Conservation (phyloP, 2,113 vertebrate species). For the Psittacula cyanocephala region DNA sequence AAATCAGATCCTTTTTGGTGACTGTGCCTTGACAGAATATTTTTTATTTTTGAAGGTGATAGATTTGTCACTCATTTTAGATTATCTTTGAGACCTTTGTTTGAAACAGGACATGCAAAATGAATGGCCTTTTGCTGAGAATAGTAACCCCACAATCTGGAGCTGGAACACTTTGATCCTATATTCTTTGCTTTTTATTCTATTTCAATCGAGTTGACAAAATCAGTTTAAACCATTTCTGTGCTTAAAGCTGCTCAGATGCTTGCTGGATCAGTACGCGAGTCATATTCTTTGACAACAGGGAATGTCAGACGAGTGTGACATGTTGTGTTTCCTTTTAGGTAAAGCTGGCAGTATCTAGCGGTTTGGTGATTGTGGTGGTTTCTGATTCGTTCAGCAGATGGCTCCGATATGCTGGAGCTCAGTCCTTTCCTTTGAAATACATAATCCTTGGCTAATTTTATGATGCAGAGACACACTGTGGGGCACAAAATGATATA, state of each 20-base stretch:
- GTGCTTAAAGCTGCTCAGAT: conserved; percentile 44
- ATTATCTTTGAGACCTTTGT: neutral
- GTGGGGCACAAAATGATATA: conserved; percentile 10
- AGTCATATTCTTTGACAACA: conserved; percentile 30
- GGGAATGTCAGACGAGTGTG: conserved; percentile 41
- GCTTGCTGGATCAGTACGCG: conserved; percentile 24
- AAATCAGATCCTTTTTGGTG: neutral
- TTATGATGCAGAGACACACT: neutral
- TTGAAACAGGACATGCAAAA: conserved; percentile 8
- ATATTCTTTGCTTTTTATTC: neutral
- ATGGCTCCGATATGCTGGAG: conserved; percentile 32
- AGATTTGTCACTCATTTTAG: conserved; percentile 31
- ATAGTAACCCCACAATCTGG: conserved; percentile 14
- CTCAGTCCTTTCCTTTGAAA: conserved; percentile 25
- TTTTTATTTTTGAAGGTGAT: neutral
- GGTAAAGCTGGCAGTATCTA: conserved; percentile 26
- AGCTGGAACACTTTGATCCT: conserved; percentile 46
- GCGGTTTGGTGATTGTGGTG: conserved; percentile 27
- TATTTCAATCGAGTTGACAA: conserved; percentile 22
- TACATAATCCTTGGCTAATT: conserved; percentile 34
- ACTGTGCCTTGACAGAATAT: neutral
- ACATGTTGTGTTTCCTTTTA: conserved; percentile 60
- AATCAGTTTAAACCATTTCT: conserved; percentile 7
- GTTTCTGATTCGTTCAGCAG: conserved; percentile 33
- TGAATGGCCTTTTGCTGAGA: conserved; percentile 26